phyloP scores from a whole-genome alignment of 2,113 vertebrate species.

The Centropus bengalensis region DNA sequence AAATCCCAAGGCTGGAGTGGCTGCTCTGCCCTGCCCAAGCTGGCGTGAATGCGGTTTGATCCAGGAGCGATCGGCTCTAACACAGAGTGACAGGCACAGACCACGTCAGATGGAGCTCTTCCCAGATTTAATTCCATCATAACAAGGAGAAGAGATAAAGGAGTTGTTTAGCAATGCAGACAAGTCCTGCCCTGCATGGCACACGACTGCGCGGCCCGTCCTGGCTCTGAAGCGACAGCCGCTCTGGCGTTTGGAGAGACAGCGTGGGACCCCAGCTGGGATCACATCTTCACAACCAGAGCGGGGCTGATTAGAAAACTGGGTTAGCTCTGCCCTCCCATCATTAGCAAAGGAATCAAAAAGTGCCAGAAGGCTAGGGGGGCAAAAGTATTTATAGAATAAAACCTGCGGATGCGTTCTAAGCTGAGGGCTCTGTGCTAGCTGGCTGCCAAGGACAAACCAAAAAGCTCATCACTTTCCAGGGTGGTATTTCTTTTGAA shows the following conservation, averaged over 20 bases:
- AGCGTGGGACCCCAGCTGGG: not conserved
- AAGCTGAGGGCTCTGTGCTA: not conserved
- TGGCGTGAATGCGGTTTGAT: rapidly evolving
- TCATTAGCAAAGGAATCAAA: not conserved
- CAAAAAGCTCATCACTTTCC: not conserved
- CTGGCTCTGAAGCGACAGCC: not conserved
- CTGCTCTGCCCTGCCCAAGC: not conserved
- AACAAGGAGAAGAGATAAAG: not conserved
- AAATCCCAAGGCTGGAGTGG: not conserved
- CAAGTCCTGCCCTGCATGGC: rapidly evolving
- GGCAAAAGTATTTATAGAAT: not conserved
- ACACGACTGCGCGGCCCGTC: not conserved
- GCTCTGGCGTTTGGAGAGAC: not conserved
- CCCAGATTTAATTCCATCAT: rapidly evolving
- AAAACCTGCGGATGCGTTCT: not conserved
- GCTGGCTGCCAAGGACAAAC: not conserved
- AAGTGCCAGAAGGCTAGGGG: not conserved
- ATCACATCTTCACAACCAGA: not conserved
- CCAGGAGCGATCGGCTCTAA: not conserved
- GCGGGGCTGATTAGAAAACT: not conserved
- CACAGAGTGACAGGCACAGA: not conserved
- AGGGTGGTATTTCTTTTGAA: not conserved
- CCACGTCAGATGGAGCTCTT: not conserved
- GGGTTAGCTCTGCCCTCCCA: not conserved
- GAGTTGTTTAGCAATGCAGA: not conserved